Evolutionary conservation across 2,888 invertebrate genomes (phyloP), one percentile per base, ranked within the genome.

Genomic region (Oxycera nigricornis): DNA sequence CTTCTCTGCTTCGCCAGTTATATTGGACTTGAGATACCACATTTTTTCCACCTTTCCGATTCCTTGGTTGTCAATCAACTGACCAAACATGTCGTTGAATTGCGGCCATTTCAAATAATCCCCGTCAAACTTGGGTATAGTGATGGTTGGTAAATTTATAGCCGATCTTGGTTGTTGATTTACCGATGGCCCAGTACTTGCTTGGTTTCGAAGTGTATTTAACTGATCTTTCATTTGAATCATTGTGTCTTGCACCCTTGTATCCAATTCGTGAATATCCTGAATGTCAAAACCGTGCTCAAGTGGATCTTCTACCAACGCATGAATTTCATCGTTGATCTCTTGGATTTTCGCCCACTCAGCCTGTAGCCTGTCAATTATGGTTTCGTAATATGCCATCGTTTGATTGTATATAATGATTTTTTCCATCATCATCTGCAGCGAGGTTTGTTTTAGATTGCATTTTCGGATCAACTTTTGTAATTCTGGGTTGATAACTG

Each of bases 111-210:
- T 72, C n/a, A 73, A 3, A 14, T 62, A 70, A 28, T 50, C 62
- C 4, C 70, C 75, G 55, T 76, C 72, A 22, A 76, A 76, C 59
- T 57, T 74, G n/a, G 73, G 68, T 20, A 76, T 61, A 11, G 68
- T 74, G 2, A 74, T 52, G 17, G 68, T 73, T 52, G 55, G 75
- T 35, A 70, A 9, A 11, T 73, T 20, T 30, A 75, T 11, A 1
- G 55, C 52, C 6, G 50, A 7, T 17, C 20, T 41, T 41, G 39
- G 39, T 39, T 39, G 39, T 11, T 39, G 39, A 39, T 39, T 39
- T 9, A 39, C 11, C 11, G 39, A 39, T 39, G 11, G 7, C 6
- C 11, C 39, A 39, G 6, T 39, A 39, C 39, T 6, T n/a, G n/a
- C n/a, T n/a, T n/a, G n/a, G n/a, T n/a, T n/a, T 11, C 39, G 6